These are phyloP conservation scores for Synanthedon vespiformis DNA, from an alignment of 2,888 invertebrate species.

Conservation along the genomic window DNA sequence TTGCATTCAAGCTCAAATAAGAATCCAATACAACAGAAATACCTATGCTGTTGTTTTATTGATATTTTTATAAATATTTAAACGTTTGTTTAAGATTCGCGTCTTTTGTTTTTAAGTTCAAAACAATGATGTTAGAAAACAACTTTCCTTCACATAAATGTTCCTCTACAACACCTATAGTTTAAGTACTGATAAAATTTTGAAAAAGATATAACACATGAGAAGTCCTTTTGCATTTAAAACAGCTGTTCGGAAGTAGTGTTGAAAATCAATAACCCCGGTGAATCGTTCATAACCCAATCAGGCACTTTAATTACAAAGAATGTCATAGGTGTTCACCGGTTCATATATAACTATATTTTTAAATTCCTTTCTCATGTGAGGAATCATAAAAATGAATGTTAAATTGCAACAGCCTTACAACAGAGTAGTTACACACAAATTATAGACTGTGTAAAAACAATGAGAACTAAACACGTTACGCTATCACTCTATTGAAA, in stretches of 20 bases:
- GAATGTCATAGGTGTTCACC: background rate
- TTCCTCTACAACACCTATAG: no score
- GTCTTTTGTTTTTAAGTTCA: background rate
- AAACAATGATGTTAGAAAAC: background rate
- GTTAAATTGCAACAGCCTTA: no score
- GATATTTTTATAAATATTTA: background rate
- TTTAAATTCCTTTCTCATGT: no score
- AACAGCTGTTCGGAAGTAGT: constrained; percentile 57
- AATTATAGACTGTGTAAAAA: no score
- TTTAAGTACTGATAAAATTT: background rate
- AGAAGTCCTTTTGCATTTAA: constrained; percentile 6
- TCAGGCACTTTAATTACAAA: no score
- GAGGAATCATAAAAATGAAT: no score
- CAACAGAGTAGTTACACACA: no score
- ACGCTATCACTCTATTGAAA: no score
- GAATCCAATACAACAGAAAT: no score
- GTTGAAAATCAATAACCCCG: constrained; percentile 51
- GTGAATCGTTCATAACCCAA: no score
- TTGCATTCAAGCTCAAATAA: constrained; percentile 6
- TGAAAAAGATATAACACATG: background rate
- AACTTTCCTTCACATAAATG: background rate
- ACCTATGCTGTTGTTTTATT: background rate
- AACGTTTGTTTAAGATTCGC: background rate
- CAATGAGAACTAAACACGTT: no score
- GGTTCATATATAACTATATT: no score